Evolutionary conservation across 2,888 invertebrate genomes (phyloP), one percentile per base, ranked within the genome.

Genomic region (Oegoconia quadripuncta): DNA sequence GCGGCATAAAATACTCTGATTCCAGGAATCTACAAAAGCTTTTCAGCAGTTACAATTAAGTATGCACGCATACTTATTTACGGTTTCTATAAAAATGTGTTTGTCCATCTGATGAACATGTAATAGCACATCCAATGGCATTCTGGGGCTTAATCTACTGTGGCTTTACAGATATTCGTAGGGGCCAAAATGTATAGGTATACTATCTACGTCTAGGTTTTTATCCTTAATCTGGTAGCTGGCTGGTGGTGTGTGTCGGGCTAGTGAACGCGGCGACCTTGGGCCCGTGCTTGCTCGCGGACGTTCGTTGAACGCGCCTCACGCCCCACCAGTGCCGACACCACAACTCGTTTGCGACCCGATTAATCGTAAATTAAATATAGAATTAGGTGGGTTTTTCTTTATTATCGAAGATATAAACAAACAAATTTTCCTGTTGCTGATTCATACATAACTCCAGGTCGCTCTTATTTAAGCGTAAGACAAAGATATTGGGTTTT

Each of bases 231-330:
- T n/a, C n/a, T 37, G 59, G 47, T 59, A 53, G 50, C 33, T 37
- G 23, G 32, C 42, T 42, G 50, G 62, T 13, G 27, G 27, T 3
- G 11, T 49, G 55, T 55, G 44, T 54, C 66, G 60, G 66, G 71
- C 69, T 69, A 66, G 74, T 68, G 73, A 72, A 73, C 72, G 78
- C 75, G 67, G 73, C 84, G 86, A 84, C 86, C 86, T 86, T 86
- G 86, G 76, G 81, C 67, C 70, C 69, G 75, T 66, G 78, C 69
- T 73, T 72, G 75, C 64, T 68, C 84, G 84, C 86, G 86, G 86
- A 84, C 86, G 86, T 86, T 87, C 86, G 82, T 86, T 86, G 86
- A 84, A 83, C 83, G 79, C 66, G 66, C 64, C 49, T 42, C 54
- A 48, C 52, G 35, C 54, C 13, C 55, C 38, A 32, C 52, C 40